A percentile compares a stretch with the other conserved stretches of the same genome.
These are phyloP conservation scores for Calypte anna DNA, from an alignment of 2,113 vertebrate species.

Conservation along the genomic window DNA sequence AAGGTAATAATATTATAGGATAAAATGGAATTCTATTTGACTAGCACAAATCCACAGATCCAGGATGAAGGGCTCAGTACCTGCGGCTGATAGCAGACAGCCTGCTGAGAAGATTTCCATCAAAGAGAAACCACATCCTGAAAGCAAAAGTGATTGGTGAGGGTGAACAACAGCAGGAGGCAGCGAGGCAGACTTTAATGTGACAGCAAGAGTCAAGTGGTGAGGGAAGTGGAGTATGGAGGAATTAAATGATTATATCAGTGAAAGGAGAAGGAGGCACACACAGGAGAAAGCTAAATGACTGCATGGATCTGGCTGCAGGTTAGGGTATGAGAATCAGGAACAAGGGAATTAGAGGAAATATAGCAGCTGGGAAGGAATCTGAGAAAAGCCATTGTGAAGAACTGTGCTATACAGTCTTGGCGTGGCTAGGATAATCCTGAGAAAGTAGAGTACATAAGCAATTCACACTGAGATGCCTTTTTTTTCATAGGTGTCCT, in stretches of 20 bases:
- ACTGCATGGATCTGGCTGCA: neutral
- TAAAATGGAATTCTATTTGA: neutral
- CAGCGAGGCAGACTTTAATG: neutral
- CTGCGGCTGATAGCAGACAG: neutral
- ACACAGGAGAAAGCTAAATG: neutral
- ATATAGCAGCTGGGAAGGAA: neutral
- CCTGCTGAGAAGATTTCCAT: neutral
- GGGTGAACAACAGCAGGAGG: neutral
- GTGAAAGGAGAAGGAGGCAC: neutral
- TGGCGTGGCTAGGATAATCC: neutral
- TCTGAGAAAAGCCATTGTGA: slow-evolving; percentile 3
- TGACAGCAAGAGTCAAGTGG: slow-evolving; percentile 9
- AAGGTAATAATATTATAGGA: neutral
- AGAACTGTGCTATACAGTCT: neutral
- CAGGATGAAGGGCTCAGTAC: neutral
- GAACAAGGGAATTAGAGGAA: neutral
- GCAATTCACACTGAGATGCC: neutral
- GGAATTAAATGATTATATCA: neutral
- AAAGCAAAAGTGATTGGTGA: neutral
- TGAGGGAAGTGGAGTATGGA: neutral
- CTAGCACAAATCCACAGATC: neutral
- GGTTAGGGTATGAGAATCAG: neutral
- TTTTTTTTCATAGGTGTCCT: neutral
- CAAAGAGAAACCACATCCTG: neutral
- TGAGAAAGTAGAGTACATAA: neutral